A percentile compares a stretch with the other conserved stretches of the same genome.
Evolutionary conservation across 2,888 invertebrate species (phyloP).

Genomic region (Nephrotoma flavescens): DNA sequence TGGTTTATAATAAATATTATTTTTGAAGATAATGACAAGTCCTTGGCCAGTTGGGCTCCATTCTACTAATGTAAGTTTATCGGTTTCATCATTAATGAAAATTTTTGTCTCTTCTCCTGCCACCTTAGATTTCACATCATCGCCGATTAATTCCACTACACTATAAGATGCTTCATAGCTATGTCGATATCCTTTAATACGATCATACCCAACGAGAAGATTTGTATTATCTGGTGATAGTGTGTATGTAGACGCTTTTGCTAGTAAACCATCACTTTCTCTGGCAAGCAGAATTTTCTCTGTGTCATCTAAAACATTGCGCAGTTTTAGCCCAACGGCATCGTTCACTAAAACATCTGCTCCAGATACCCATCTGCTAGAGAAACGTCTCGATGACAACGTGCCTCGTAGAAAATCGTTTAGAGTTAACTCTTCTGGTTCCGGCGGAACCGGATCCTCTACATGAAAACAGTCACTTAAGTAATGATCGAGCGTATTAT

Average conservation of each 20-base stretch:
- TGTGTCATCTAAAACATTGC: slow-evolving; percentile 17
- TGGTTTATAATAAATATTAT: slow-evolving; percentile 63
- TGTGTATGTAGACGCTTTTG: slow-evolving; percentile 36
- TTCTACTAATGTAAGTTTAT: slow-evolving; percentile 19
- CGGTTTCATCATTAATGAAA: slow-evolving; percentile 21
- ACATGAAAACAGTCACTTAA: slow-evolving; percentile 33
- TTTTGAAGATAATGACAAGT: slow-evolving; percentile 53
- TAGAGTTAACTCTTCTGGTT: slow-evolving; percentile 33
- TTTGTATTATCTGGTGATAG: slow-evolving; percentile 51
- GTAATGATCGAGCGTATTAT: slow-evolving; percentile 79
- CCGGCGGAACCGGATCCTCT: slow-evolving; percentile 10
- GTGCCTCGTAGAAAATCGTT: slow-evolving; percentile 58
- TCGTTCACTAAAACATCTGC: slow-evolving; percentile 48
- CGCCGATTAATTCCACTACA: slow-evolving; percentile 44
- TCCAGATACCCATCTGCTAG: slow-evolving; percentile 68
- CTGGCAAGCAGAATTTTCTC: slow-evolving; percentile 17
- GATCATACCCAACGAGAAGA: slow-evolving; percentile 44
- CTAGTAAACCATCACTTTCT: slow-evolving; percentile 16
- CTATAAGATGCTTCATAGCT: slow-evolving; percentile 63
- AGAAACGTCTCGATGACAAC: slow-evolving; percentile 51
- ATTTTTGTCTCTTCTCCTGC: not conserved
- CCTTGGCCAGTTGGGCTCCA: slow-evolving; percentile 65
- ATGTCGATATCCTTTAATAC: slow-evolving; percentile 54
- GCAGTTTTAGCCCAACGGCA: slow-evolving; percentile 12
- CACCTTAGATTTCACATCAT: not conserved